Percentiles rank a stretch among this genome's conserved stretches.
phyloP scores from a whole-genome alignment of 1,140 invertebrate species.

The Batillaria attramentaria region DNA sequence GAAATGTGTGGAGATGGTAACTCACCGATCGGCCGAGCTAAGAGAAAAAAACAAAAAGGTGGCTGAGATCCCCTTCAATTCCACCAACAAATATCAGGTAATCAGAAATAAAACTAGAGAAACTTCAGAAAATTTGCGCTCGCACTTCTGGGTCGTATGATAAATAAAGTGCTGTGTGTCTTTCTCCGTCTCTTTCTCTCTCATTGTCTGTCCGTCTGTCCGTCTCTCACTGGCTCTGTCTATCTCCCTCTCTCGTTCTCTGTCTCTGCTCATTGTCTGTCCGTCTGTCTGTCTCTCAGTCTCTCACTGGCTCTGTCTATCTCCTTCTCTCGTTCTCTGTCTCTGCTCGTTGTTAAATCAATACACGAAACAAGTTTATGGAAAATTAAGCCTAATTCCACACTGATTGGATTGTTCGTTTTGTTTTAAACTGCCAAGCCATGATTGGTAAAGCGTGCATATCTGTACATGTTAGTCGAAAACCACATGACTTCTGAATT shows the following conservation, averaged over 20 bases:
- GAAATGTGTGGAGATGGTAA: slow-evolving; percentile 96
- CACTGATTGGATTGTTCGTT: no score
- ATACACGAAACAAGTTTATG: background rate
- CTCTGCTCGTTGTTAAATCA: background rate
- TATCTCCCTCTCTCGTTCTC: no score
- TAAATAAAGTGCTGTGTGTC: no score
- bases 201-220: no score
- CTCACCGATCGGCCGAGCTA: slow-evolving; percentile 91
- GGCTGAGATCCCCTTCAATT: slow-evolving; percentile 99
- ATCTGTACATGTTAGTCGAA: background rate
- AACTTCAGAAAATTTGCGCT: no score
- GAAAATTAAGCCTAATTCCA: no score
- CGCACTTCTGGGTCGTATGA: no score
- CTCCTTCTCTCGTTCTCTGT: slow-evolving; percentile 3
- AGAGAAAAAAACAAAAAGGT: slow-evolving; percentile 94
- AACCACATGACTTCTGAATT: background rate
- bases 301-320: background rate
- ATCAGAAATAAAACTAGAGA: no score
- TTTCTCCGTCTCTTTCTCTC: no score
- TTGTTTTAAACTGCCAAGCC: no score
- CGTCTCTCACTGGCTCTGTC: no score
- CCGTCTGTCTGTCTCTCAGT: background rate
- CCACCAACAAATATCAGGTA: slow-evolving; percentile 97
- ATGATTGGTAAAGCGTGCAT: background rate
- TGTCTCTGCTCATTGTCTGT: no score